These are phyloP conservation scores for Pelusios castaneus DNA, from an alignment of 2,113 vertebrate genomes.

Conservation along the genomic window DNA sequence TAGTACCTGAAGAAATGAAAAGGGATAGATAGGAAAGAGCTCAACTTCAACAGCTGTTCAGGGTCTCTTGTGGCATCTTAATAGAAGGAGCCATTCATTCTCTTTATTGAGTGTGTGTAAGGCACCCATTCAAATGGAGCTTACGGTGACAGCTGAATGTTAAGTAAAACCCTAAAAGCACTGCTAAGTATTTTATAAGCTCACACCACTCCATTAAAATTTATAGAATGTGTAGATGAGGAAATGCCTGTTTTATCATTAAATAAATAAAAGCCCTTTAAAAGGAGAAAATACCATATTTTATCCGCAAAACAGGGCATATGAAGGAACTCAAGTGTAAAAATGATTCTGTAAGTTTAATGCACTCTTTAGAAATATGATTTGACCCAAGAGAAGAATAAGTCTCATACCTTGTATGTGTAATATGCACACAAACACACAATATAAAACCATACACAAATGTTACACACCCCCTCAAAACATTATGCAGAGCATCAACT, in stretches of 20 bases:
- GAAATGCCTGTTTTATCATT: neutral
- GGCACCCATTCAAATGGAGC: neutral
- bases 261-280: neutral
- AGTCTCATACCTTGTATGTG: neutral
- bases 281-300: neutral
- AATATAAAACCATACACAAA: neutral
- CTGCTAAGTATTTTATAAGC: slow-evolving; percentile 8
- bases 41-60: neutral
- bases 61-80: neutral
- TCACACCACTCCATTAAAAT: slow-evolving; percentile 5
- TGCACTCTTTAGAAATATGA: neutral
- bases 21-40: neutral
- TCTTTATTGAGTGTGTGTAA: neutral
- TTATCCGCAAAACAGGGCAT: neutral
- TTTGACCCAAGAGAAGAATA: neutral
- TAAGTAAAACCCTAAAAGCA: too few relatives aligned
- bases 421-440: neutral
- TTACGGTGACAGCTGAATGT: neutral
- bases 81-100: neutral
- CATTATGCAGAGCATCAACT: neutral
- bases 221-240: neutral
- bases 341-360: neutral
- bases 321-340: neutral
- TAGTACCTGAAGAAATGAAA: neutral
- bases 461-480: neutral